A percentile compares a stretch with the other conserved stretches of the same genome.
These are phyloP conservation scores for Thunnus albacares DNA, from an alignment of 2,797 vertebrate genomes.

Conservation along the genomic window DNA sequence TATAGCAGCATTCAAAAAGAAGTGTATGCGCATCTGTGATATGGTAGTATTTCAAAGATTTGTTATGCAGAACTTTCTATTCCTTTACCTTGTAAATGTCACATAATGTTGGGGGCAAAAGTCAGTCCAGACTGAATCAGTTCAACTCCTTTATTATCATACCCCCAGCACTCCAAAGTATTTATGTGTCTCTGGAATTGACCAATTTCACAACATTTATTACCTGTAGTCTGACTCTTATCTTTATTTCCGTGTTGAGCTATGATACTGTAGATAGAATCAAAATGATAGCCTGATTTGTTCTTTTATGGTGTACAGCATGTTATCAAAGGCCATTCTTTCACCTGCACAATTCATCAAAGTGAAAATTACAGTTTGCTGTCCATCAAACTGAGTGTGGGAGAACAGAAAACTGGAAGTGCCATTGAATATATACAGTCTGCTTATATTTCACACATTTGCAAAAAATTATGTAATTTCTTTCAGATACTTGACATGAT, in stretches of 20 bases:
- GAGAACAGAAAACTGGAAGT: not conserved
- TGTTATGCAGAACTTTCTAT: not conserved
- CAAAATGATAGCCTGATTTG: conserved; percentile 12
- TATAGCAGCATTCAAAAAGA: not conserved
- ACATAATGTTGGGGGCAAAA: not conserved
- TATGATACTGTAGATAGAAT: not conserved
- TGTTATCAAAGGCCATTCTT: not conserved
- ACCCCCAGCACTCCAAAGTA: not conserved
- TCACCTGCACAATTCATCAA: not conserved
- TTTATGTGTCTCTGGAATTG: not conserved
- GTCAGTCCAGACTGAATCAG: conserved; percentile 1
- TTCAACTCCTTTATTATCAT: conserved; percentile 7
- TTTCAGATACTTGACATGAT: conserved; percentile 83
- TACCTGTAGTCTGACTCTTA: conserved; percentile 16
- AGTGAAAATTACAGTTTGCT: not conserved
- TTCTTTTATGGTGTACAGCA: conserved; percentile 3
- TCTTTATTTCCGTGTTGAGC: not conserved
- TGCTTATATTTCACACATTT: conserved; percentile 1
- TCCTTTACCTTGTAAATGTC: not conserved
- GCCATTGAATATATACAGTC: not conserved
- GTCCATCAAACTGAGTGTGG: not conserved
- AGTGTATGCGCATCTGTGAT: too few relatives aligned
- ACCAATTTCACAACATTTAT: conserved; percentile 54
- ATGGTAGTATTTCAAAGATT: not conserved
- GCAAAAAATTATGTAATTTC: not conserved